Conservation (phyloP, 2,797 vertebrate genomes). For the Alectoris magna region DNA sequence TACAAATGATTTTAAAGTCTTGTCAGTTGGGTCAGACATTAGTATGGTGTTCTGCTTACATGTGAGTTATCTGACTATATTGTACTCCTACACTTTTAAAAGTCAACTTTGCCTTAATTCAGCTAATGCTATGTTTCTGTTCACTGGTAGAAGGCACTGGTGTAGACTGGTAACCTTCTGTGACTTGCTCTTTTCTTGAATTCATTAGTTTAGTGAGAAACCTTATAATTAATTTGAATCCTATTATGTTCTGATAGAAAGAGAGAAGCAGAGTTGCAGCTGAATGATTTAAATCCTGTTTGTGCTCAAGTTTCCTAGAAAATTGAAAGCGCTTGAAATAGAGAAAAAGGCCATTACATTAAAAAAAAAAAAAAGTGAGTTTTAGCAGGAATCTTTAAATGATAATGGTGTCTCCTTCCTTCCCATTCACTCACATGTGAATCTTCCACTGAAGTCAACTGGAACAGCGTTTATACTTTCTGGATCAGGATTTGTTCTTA, state of each 20-base stretch:
- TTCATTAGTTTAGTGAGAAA: conserved; percentile 26
- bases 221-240: conserved; percentile 46
- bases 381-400: conserved; percentile 40
- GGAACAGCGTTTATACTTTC: conserved; percentile 44
- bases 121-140: neutral
- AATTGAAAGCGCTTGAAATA: conserved; percentile 30
- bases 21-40: neutral
- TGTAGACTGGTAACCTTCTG: neutral
- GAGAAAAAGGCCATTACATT: neutral
- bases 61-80: neutral
- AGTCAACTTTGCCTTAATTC: conserved; percentile 26
- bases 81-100: neutral
- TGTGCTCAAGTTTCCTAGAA: conserved; percentile 54
- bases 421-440: neutral
- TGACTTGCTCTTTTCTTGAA: neutral
- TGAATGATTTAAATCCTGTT: conserved; percentile 46
- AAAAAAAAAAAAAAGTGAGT: neutral
- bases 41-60: neutral
- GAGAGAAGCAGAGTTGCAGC: conserved; percentile 9
- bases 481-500: conserved; percentile 51
- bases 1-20: neutral
- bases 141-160: conserved; percentile 13
- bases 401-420: conserved; percentile 8
- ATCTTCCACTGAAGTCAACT: conserved; percentile 49
- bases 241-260: conserved; percentile 25